Evolutionary conservation across 2,113 vertebrate genomes (phyloP).

Genomic region (Sander vitreus): DNA sequence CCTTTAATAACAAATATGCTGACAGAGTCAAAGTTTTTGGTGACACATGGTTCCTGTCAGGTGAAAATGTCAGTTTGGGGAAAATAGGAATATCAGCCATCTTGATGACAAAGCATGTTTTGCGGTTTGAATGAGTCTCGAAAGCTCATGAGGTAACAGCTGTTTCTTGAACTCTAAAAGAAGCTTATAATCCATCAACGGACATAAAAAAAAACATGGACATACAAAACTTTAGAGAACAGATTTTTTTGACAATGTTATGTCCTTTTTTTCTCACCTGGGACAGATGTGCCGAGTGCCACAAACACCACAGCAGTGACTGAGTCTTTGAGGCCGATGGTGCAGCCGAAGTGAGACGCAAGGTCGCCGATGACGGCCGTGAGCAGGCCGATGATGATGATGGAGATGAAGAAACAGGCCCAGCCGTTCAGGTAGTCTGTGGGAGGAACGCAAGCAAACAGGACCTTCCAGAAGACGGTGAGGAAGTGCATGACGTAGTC

Average conservation of each 20-base stretch:
- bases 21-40: slow-evolving; percentile 37
- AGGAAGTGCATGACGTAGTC: slow-evolving; percentile 99
- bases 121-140: background rate
- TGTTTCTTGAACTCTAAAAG: background rate
- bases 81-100: slow-evolving; percentile 43
- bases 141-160: background rate
- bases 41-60: slow-evolving; percentile 32
- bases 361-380: slow-evolving; percentile 96
- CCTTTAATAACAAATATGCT: slow-evolving; percentile 60
- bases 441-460: slow-evolving; percentile 97
- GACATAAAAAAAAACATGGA: slow-evolving; percentile 8
- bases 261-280: slow-evolving; percentile 83
- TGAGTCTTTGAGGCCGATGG: slow-evolving; percentile 98
- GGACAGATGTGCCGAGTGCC: slow-evolving; percentile 95
- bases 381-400: slow-evolving; percentile 95
- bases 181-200: slow-evolving; percentile 19
- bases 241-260: background rate
- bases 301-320: slow-evolving; percentile 97
- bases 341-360: slow-evolving; percentile 98
- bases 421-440: slow-evolving; percentile 97
- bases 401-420: slow-evolving; percentile 96
- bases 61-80: slow-evolving; percentile 50
- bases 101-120: slow-evolving; percentile 53
- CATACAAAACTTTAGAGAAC: background rate
- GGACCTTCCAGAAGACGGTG: slow-evolving; percentile 99